phyloP scores from a whole-genome alignment of 2,888 invertebrate genomes.

The Doris montereyensis region DNA sequence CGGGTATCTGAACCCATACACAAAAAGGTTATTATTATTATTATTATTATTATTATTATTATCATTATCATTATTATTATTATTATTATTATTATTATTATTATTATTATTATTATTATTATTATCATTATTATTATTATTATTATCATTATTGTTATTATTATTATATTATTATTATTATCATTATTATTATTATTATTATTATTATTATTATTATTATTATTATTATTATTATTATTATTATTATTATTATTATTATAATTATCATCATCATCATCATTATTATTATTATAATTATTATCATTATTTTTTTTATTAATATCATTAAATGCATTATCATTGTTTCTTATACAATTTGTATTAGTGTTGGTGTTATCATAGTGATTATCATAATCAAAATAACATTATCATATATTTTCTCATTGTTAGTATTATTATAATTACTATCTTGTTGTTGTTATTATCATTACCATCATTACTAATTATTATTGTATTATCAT shows the following conservation, averaged over 20 bases:
- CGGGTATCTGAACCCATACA: no score
- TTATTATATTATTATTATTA: background rate
- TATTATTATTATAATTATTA: background rate
- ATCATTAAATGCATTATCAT: background rate
- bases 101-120: background rate
- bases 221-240: conserved; percentile 3
- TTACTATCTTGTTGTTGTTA: background rate
- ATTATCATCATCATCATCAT: background rate
- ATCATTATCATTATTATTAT: background rate
- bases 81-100: background rate
- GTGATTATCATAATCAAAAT: no score
- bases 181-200: background rate
- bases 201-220: background rate
- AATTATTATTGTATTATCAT: background rate
- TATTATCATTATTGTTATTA: background rate
- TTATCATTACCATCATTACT: background rate
- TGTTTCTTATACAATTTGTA: background rate
- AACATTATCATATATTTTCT: background rate
- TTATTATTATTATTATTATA: background rate
- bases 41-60: background rate
- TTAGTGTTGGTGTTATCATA: background rate
- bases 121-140: background rate
- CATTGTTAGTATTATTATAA: background rate
- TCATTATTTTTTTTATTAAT: background rate
- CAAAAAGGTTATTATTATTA: no score